phyloP scores from a whole-genome alignment of 1,140 invertebrate genomes.

The Cyclina sinensis region DNA sequence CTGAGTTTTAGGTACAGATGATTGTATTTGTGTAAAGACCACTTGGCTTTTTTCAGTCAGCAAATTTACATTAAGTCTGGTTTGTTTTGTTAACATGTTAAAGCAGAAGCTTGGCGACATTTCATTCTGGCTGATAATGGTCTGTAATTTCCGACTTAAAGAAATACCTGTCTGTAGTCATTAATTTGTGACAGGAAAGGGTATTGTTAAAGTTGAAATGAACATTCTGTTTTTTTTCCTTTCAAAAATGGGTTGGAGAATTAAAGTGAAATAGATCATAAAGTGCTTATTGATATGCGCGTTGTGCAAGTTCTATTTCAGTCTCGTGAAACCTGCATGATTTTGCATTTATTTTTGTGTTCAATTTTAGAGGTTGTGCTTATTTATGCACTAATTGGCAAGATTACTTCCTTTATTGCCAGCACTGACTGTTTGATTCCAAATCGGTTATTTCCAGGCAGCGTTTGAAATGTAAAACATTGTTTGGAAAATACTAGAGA shows the following conservation, averaged over 20 bases:
- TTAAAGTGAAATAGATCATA: not conserved
- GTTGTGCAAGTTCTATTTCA: not conserved
- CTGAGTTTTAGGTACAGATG: no score
- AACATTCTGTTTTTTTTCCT: not conserved
- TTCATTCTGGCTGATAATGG: not conserved
- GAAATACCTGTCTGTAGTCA: not conserved
- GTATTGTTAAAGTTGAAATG: not conserved
- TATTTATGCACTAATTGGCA: not conserved
- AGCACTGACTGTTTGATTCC: not conserved
- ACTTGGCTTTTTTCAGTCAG: no score
- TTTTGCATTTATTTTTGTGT: not conserved
- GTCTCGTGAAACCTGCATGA: not conserved
- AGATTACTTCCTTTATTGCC: not conserved
- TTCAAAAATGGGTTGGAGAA: not conserved
- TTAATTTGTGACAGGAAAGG: no score
- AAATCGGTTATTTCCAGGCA: not conserved
- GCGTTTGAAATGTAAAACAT: conserved; percentile 4
- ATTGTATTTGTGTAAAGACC: no score
- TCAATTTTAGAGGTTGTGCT: not conserved
- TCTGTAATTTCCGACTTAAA: not conserved
- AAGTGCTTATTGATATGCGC: not conserved
- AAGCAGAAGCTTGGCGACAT: not conserved
- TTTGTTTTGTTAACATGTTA: no score
- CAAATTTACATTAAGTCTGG: no score
- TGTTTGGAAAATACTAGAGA: not conserved